Evolutionary conservation across 2,888 invertebrate species (phyloP), one percentile per base, ranked within the genome.

Genomic region (Acronicta aceris): DNA sequence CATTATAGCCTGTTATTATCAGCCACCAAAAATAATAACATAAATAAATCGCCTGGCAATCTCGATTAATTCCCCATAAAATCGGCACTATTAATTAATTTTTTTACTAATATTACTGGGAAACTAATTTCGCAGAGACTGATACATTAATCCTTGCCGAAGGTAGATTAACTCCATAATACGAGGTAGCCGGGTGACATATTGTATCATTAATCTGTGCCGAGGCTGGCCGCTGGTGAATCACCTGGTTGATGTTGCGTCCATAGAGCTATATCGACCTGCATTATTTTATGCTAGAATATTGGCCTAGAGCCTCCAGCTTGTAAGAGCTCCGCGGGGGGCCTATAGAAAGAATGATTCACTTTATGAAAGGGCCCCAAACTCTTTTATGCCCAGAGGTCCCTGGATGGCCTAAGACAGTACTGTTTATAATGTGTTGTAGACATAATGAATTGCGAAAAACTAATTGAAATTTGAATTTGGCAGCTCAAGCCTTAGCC

Each of bases 131-230:
- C 51, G 63, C 25, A 55, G 47, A 50, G 63, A 61, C 62, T 65
- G 70, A 68, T 71, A 78, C 77, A 85, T 84, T 82, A 84, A 82
- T 82, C 79, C 76, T 68, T 73, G 71, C 74, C 68, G 75, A 69
- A 67, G 73, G 80, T 76, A 80, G 81, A 85, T 85, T 84, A 85
- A 79, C 80, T 78, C 74, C 75, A 81, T 85, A 82, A 83, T 79
- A 71, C 72, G 76, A 50, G 72, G 69, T 57, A 75, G 79, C 75
- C 81, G 79, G 74, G 82, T 83, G 87, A 85, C 82, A 85, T 87
- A 89, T 87, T 76, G 81, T 74, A 65, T 74, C 83, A 85, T 87
- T 85, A 88, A 81, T 82, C 82, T 79, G 74, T 69, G 77, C 80
- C 76, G 74, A 64, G 62, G 57, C 56, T 52, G 56, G 50, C 59